phyloP scores from a whole-genome alignment of 2,113 vertebrate species.

The Albula glossodonta region DNA sequence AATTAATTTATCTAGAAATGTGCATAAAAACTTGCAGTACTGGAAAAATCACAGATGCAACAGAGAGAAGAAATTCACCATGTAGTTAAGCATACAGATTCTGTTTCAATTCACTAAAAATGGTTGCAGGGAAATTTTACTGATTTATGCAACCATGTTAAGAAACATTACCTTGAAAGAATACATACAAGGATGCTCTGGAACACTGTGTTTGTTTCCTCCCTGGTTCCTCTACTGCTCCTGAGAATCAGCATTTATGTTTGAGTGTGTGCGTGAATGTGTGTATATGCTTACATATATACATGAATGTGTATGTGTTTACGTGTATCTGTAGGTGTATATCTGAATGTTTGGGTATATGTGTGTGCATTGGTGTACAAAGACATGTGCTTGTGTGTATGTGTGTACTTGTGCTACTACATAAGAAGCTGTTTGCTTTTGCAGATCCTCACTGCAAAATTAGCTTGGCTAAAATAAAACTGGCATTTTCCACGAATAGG shows the following conservation, averaged over 20 bases:
- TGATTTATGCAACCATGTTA: background rate
- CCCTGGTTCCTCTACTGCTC: background rate
- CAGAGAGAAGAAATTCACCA: background rate
- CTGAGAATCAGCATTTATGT: background rate
- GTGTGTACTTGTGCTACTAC: no score
- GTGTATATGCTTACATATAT: no score
- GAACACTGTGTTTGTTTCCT: background rate
- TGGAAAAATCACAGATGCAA: background rate
- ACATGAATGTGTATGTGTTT: no score
- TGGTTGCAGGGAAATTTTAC: background rate
- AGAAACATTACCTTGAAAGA: background rate
- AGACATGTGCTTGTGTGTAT: no score
- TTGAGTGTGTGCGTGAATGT: background rate
- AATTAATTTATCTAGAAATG: background rate
- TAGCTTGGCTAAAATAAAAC: no score
- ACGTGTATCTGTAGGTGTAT: background rate
- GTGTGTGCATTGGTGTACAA: background rate
- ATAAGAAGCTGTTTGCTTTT: background rate
- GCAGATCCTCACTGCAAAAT: background rate
- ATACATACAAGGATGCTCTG: background rate
- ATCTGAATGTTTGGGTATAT: background rate
- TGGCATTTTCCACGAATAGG: no score
- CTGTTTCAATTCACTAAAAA: background rate
- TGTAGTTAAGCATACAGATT: background rate
- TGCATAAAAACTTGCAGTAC: background rate